A percentile compares a stretch with the other conserved stretches of the same genome.
Evolutionary conservation across 2,113 vertebrate species (phyloP).

Genomic region (Mirounga angustirostris): DNA sequence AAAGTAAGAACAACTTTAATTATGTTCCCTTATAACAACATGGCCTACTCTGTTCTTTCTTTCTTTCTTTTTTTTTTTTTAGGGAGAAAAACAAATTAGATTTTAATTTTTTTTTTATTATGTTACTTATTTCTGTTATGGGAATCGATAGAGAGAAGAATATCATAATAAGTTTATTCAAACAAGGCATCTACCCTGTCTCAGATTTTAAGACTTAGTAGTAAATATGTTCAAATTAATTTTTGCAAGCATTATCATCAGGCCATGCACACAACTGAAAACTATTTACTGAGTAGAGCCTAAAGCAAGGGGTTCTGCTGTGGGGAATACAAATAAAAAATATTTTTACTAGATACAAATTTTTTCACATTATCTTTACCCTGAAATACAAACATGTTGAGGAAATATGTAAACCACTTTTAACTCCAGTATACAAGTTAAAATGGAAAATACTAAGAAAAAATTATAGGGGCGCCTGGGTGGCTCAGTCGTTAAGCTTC

Average conservation of each 20-base stretch:
- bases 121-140: not conserved
- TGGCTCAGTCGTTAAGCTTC: no score
- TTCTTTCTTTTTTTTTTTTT: no score
- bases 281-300: not conserved
- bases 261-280: not conserved
- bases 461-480: not conserved
- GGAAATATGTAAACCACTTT: not conserved
- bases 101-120: not conserved
- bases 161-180: not conserved
- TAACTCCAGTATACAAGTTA: not conserved
- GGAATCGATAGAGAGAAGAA: not conserved
- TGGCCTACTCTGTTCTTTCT: not conserved
- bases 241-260: not conserved
- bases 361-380: not conserved
- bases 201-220: not conserved
- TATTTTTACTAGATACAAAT: not conserved
- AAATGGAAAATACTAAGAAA: not conserved
- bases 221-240: not conserved
- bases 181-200: not conserved
- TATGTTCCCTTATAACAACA: not conserved
- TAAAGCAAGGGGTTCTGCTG: not conserved
- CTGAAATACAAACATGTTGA: not conserved
- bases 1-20: constrained; percentile 54
- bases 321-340: not conserved
- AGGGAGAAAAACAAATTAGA: no score